Conservation (phyloP, 2,888 invertebrate genomes). For the Drosophila tanythrix region DNA sequence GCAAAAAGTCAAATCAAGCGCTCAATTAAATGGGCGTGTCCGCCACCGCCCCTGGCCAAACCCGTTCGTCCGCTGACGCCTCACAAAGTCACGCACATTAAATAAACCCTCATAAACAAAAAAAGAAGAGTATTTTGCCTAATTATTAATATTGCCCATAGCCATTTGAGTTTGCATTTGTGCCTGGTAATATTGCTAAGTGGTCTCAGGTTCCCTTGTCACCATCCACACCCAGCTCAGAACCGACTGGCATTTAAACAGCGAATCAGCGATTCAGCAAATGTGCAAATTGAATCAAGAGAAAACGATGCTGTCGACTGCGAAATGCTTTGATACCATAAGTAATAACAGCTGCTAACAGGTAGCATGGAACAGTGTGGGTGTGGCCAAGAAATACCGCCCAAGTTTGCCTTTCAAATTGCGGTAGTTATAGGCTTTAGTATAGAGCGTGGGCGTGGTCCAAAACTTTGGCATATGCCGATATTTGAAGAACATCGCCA, state of each 20-base stretch:
- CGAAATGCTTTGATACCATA: background rate
- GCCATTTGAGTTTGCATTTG: conserved; percentile 34
- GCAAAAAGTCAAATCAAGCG: conserved; percentile 26
- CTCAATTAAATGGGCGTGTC: conserved; percentile 37
- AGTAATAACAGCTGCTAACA: background rate
- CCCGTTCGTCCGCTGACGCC: conserved; percentile 21
- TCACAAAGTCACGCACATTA: conserved; percentile 57
- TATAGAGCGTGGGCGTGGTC: no score
- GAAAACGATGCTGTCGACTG: background rate
- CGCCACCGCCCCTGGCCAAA: conserved; percentile 3
- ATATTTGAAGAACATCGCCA: background rate
- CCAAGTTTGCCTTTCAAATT: background rate
- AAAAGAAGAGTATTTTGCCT: conserved; percentile 35
- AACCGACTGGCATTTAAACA: background rate
- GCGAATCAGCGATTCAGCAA: conserved; percentile 32
- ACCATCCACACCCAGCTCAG: background rate
- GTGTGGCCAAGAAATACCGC: background rate
- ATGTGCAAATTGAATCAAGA: conserved; percentile 27
- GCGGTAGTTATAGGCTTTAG: no score
- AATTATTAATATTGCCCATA: conserved; percentile 57
- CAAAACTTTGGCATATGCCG: no score
- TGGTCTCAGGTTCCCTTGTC: conserved; percentile 24
- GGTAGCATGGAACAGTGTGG: background rate
- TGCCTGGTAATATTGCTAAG: conserved; percentile 49
- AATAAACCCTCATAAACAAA: conserved; percentile 30